Evolutionary conservation across 1,140 invertebrate species (phyloP), one percentile per base, ranked within the genome.

Genomic region (Caenorhabditis inopinata): DNA sequence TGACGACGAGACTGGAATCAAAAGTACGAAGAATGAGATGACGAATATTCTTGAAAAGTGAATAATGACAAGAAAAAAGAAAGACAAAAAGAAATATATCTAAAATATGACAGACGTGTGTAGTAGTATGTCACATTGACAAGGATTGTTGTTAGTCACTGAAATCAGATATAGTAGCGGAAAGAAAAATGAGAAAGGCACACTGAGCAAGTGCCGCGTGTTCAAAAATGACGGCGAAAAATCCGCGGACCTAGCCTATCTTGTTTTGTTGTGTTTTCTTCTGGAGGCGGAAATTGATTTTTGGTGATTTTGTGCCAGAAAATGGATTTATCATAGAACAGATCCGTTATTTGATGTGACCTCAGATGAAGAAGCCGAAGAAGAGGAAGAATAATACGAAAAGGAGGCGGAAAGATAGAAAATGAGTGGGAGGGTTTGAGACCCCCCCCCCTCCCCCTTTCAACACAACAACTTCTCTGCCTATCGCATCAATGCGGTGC

Each of bases 361-460:
- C 58, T 68, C 58, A 68, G 58, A 68, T 21, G 32, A 18, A 18
- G 32, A 68, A 42, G 58, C 18, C n/a, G n/a, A 68, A 68, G 32
- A 18, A 68, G 12, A 14, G 38, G 38, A 68, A 35, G 32, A 5
- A 29, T 29, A 32, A 29, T 3, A 25, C 11, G 16, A 14, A 14
- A 25, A 68, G 32, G 58, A 68, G 58, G 58, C 58, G 58, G 58
- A 68, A 68, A 42, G 58, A 68, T 68, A 42, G 58, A 68, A 68
- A 68, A 68, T 68, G 58, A 68, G 58, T 68, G 58, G 58, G 58
- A 68, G 58, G 58, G 27, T 68, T 68, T 29, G 58, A 68, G 58
- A 42, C 23, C n/a, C 58, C 58, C 58, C 27, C 16, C 51, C 23
- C 58, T 21, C 5, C 38, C 38, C 38, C 38, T 42, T n/a, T 58